Evolutionary conservation across 2,888 invertebrate genomes (phyloP), one percentile per base, ranked within the genome.

Genomic region (Operophtera brumata): DNA sequence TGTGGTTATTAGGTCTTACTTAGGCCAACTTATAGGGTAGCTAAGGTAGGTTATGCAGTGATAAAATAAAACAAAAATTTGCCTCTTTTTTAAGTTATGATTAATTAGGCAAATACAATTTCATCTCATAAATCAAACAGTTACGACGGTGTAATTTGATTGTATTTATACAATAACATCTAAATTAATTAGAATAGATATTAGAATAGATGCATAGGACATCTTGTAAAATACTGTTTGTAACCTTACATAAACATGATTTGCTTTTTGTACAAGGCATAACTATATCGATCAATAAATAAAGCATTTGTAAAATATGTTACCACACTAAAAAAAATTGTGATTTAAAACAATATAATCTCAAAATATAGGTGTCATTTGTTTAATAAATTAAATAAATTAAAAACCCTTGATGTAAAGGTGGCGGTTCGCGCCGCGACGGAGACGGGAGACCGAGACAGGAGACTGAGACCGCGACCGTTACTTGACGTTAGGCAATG

Each of bases 181-280:
- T 46, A 32, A 46, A 42, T 39, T 5, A 14, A 7, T 37, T 25
- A 5, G 2, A 40, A n/a, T 32, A n/a, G 20, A 8, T 34, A n/a
- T 14, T 37, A 37, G 28, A 47, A 30, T 48, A 8, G 20, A 13
- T 26, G 40, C 36, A 47, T 28, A 47, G 12, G 35, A 20, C 47
- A 52, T 41, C 35, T 46, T 36, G n/a, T 30, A 50, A 50, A 55
- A 55, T 55, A 55, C 54, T 55, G 54, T 42, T 49, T 46, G 25
- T 6, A 46, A 49, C 35, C 37, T 34, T 47, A 51, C 14, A 36
- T 14, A 50, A 28, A 8, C 39, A 40, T 45, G 11, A 36, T 30
- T 49, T 20, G 25, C 44, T 49, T 48, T 4, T 14, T 8, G 6
- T 48, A n/a, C 10, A 10, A 37, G 2, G 28, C 32, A 5, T 14